These are phyloP conservation scores for Batillaria attramentaria DNA, from an alignment of 1,140 invertebrate species.

Conservation along the genomic window DNA sequence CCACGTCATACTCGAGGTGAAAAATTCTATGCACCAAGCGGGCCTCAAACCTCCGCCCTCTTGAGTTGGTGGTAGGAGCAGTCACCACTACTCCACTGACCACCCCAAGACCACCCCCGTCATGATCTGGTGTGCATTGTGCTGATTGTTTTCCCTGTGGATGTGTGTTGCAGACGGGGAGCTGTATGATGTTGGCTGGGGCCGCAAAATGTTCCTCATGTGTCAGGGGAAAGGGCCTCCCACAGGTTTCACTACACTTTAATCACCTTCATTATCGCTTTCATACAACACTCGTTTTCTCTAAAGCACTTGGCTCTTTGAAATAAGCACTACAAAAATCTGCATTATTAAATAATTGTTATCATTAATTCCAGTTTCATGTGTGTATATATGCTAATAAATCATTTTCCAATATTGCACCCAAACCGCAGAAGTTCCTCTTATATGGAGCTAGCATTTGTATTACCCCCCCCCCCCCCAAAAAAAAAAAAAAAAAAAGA, in stretches of 20 bases:
- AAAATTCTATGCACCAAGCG: not conserved
- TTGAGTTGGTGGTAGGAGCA: too few species aligned
- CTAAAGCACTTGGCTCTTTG: too few species aligned
- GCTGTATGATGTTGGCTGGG: constrained; percentile 67
- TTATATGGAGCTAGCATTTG: too few species aligned
- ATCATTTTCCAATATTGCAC: too few species aligned
- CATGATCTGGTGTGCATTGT: not conserved
- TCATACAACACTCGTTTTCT: not conserved
- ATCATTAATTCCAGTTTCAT: too few species aligned
- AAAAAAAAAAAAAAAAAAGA: too few species aligned
- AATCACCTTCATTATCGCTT: not conserved
- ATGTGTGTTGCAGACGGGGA: constrained; percentile 47
- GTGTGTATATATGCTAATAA: too few species aligned
- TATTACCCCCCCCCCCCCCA: too few species aligned
- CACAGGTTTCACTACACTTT: constrained; percentile 50
- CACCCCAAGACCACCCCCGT: not conserved
- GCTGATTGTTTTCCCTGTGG: not conserved
- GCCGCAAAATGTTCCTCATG: constrained; percentile 63
- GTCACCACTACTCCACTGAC: too few species aligned
- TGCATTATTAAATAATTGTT: too few species aligned
- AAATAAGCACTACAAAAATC: too few species aligned
- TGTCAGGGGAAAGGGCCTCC: constrained; percentile 65
- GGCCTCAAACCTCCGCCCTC: not conserved
- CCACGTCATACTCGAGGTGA: not conserved
- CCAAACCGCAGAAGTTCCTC: too few species aligned